Evolutionary conservation across 1,140 invertebrate genomes (phyloP).

Genomic region (Ganaspis sp.): DNA sequence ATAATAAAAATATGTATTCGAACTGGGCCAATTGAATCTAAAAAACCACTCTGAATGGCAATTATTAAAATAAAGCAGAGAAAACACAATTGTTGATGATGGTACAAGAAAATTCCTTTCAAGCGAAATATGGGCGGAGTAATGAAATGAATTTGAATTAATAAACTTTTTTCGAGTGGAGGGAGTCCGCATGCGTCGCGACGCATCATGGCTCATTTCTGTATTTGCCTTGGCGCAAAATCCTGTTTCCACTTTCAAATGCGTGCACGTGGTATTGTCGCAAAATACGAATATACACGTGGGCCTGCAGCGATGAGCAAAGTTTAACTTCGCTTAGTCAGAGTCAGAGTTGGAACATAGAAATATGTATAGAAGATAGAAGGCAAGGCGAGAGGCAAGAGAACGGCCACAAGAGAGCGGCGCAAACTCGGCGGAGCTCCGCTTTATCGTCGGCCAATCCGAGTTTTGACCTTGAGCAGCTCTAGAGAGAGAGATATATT

Average conservation of each 20-base stretch:
- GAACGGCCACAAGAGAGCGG: slow-evolving; percentile 46
- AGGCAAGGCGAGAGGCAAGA: slow-evolving; percentile 55
- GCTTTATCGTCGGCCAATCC: slow-evolving; percentile 70
- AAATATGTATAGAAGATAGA: slow-evolving; percentile 43
- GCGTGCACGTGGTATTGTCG: slow-evolving; percentile 38
- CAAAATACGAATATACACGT: slow-evolving; percentile 19
- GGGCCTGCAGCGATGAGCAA: slow-evolving; percentile 22
- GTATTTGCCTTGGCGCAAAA: slow-evolving; percentile 52
- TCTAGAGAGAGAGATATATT: slow-evolving; percentile 71
- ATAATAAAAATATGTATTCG: no score
- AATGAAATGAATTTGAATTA: neutral
- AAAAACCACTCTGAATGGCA: no score
- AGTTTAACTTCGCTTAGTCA: slow-evolving; percentile 26
- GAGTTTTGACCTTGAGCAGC: slow-evolving; percentile 70
- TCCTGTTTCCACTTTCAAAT: slow-evolving; percentile 53
- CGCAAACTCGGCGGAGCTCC: slow-evolving; percentile 54
- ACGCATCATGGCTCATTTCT: slow-evolving; percentile 43
- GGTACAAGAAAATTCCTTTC: neutral
- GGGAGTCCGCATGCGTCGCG: slow-evolving; percentile 44
- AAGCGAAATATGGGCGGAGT: neutral
- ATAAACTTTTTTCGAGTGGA: neutral
- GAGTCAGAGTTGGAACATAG: slow-evolving; percentile 42
- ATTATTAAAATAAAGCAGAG: no score
- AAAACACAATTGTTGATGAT: neutral
- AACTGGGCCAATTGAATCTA: no score